A percentile compares a stretch with the other conserved stretches of the same genome.
phyloP scores from a whole-genome alignment of 2,113 vertebrate genomes.

The Ctenomys sociabilis region DNA sequence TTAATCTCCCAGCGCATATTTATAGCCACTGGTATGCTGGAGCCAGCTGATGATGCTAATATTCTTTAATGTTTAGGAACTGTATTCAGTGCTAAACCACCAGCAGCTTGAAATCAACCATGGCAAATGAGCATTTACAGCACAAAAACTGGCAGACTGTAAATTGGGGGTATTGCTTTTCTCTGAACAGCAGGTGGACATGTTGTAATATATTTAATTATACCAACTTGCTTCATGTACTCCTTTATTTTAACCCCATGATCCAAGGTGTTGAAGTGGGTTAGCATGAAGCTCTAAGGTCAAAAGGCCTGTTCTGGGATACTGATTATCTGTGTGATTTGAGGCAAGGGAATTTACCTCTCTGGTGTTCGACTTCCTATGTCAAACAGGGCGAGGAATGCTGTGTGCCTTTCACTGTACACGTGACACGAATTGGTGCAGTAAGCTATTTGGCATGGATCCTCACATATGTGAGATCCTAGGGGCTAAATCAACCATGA shows the following conservation, averaged over 20 bases:
- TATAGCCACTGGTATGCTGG: not conserved
- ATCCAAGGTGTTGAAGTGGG: conserved; percentile 6
- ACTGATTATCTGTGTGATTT: not conserved
- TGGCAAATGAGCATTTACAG: conserved; percentile 4
- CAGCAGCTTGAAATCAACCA: not conserved
- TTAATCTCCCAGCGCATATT: not conserved
- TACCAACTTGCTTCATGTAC: not conserved
- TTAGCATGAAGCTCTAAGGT: not conserved
- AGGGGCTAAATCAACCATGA: not conserved
- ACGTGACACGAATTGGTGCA: not conserved
- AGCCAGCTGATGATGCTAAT: not conserved
- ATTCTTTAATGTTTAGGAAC: not conserved
- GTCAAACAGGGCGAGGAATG: not conserved
- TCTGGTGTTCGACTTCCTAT: not conserved
- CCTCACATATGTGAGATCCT: not conserved
- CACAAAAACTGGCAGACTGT: not conserved
- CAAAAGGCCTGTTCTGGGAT: not conserved
- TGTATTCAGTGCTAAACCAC: not conserved
- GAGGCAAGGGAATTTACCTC: not conserved
- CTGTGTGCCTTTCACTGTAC: no score
- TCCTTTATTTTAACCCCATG: not conserved
- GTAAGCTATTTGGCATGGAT: not conserved
- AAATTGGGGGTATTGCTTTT: not conserved
- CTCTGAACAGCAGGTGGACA: not conserved
- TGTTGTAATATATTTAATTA: conserved; percentile 23